Evolutionary conservation across 2,113 vertebrate species (phyloP).

Genomic region (Mellivora capensis): DNA sequence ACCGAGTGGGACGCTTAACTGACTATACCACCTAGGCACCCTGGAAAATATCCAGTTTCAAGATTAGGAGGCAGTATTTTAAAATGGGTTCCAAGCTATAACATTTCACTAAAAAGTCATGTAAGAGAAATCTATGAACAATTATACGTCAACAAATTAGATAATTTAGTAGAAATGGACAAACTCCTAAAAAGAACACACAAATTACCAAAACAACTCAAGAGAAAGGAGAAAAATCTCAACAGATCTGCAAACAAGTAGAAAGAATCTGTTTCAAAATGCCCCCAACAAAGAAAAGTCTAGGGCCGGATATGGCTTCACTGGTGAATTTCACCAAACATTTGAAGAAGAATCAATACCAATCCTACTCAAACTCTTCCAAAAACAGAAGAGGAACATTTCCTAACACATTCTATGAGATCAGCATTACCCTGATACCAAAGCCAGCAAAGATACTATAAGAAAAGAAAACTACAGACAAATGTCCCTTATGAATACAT

Average conservation of each 20-base stretch:
- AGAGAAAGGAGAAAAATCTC: not conserved
- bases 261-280: not conserved
- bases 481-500: not conserved
- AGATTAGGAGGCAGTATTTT: not conserved
- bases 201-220: constrained; percentile 5
- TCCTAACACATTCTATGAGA: not conserved
- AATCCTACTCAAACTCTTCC: constrained; percentile 1
- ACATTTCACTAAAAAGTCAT: not conserved
- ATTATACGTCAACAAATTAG: not conserved
- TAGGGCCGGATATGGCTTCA: not conserved
- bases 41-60: not conserved
- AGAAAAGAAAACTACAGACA: not conserved
- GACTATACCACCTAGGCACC: not conserved
- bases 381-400: not conserved
- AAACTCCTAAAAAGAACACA: constrained; percentile 7
- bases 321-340: not conserved
- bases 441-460: not conserved
- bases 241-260: not conserved
- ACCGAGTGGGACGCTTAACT: not conserved
- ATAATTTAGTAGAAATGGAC: not conserved
- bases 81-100: constrained; percentile 35
- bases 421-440: not conserved
- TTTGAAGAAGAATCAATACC: constrained; percentile 1
- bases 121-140: constrained; percentile 24
- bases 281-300: not conserved